These are phyloP conservation scores for Dicerorhinus sumatrensis DNA, from an alignment of 2,113 vertebrate species.

Conservation along the genomic window DNA sequence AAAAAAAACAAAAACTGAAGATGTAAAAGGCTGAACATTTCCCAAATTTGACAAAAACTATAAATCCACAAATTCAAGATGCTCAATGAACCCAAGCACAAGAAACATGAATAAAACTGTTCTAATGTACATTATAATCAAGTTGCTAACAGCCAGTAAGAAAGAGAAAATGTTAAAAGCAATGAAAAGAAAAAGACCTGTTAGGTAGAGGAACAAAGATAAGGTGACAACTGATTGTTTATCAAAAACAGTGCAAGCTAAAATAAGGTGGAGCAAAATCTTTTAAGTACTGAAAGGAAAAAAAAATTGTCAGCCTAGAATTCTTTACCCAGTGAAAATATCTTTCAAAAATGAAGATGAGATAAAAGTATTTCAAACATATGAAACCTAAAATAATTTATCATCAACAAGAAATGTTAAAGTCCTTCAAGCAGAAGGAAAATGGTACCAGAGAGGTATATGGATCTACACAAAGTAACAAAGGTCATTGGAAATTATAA, in stretches of 20 bases:
- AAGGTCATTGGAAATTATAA: not conserved
- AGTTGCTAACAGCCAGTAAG: not conserved
- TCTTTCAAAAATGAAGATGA: not conserved
- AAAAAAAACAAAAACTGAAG: not conserved
- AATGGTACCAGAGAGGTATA: not conserved
- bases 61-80: not conserved
- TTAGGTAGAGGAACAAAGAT: not conserved
- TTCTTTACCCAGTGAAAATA: not conserved
- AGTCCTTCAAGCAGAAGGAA: not conserved
- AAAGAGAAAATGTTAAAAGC: not conserved
- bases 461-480: not conserved
- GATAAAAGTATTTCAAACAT: not conserved
- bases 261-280: not conserved
- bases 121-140: not conserved
- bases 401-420: not conserved
- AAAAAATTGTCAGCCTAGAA: not conserved
- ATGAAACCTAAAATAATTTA: not conserved
- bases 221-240: not conserved
- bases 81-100: not conserved
- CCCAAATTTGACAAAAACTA: not conserved
- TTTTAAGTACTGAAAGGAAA: not conserved
- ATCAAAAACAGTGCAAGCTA: not conserved
- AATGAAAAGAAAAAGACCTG: not conserved
- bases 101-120: not conserved
- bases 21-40: not conserved